A percentile compares a stretch with the other conserved stretches of the same genome.
These are phyloP conservation scores for Sebastes minor DNA, from an alignment of 2,797 vertebrate genomes.

Conservation along the genomic window DNA sequence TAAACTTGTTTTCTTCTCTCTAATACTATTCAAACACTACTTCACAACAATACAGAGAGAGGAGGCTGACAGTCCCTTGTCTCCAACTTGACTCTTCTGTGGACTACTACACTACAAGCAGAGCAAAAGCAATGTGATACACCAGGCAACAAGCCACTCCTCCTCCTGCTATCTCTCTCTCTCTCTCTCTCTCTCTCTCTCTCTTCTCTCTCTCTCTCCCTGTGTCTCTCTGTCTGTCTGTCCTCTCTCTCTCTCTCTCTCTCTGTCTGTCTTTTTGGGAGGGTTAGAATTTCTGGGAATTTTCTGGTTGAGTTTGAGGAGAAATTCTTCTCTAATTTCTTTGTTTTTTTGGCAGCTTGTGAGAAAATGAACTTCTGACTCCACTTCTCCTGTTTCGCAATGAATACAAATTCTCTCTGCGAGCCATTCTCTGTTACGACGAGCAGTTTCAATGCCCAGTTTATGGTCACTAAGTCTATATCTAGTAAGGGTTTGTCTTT, in stretches of 20 bases:
- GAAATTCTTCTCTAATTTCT: too few species aligned
- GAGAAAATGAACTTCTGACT: neutral
- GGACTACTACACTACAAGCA: conserved; percentile 2
- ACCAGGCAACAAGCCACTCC: neutral
- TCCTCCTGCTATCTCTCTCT: conserved; percentile 1
- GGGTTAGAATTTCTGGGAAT: too few species aligned
- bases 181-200: too few species aligned
- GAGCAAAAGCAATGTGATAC: conserved; percentile 9
- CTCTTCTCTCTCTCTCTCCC: neutral
- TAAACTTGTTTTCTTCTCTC: neutral
- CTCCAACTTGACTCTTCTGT: neutral
- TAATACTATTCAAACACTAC: neutral
- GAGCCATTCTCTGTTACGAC: neutral
- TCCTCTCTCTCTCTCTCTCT: neutral
- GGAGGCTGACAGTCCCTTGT: neutral
- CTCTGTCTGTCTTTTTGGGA: too few species aligned
- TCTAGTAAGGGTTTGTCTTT: neutral
- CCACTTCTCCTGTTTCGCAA: neutral
- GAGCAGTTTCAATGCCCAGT: neutral
- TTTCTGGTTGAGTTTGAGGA: too few species aligned
- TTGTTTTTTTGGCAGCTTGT: too few species aligned
- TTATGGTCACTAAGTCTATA: neutral
- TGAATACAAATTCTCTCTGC: neutral
- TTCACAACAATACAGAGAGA: neutral
- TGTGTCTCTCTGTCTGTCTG: neutral